Conservation (phyloP, 2,113 vertebrate species). For the Theristicus caerulescens region DNA sequence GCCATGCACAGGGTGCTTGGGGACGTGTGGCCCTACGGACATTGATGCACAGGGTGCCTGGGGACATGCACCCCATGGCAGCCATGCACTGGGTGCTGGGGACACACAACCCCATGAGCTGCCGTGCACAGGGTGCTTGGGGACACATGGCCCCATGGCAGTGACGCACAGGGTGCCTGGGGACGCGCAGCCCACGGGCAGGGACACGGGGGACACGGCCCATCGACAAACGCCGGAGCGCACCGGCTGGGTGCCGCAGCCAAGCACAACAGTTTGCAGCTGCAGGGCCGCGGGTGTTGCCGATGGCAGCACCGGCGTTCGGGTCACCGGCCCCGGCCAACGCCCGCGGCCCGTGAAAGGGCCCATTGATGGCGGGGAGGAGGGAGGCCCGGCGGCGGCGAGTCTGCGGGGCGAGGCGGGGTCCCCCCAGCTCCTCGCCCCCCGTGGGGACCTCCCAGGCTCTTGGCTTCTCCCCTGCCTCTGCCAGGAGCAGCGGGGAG, state of each 20-base stretch:
- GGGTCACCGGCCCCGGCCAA: neutral
- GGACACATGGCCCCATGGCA: neutral
- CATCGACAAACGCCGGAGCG: fast-evolving
- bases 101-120: neutral
- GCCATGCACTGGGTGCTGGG: fast-evolving
- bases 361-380: neutral
- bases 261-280: neutral
- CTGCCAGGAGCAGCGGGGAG: neutral
- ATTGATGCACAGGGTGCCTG: fast-evolving
- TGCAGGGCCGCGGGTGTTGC: neutral
- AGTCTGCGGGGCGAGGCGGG: too few species aligned
- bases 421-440: neutral
- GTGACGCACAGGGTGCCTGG: too few species aligned
- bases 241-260: neutral
- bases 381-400: neutral
- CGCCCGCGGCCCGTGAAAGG: neutral
- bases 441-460: fast-evolving
- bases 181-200: neutral
- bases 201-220: neutral
- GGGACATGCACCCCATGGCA: too few species aligned
- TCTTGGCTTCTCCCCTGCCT: neutral
- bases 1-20: neutral
- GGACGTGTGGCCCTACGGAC: neutral
- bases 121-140: too few species aligned
- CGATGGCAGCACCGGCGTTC: neutral